Percentiles rank a stretch among this genome's conserved stretches.
Evolutionary conservation across 2,113 vertebrate species (phyloP).

Genomic region (Sylvietta virens): DNA sequence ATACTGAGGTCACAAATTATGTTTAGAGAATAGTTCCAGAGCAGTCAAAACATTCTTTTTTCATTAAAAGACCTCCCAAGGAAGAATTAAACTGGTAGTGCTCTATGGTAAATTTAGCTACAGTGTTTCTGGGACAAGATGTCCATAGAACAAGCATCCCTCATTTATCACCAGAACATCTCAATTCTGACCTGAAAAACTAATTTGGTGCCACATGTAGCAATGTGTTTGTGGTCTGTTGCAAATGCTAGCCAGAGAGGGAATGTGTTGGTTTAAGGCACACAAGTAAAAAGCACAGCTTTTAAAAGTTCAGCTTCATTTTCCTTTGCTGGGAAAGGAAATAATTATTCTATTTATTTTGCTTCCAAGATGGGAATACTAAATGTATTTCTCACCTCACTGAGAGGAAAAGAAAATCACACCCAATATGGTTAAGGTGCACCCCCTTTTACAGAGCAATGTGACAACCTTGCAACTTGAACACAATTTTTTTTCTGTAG

Average conservation of each 20-base stretch:
- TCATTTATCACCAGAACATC: neutral
- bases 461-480: neutral
- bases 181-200: neutral
- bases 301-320: neutral
- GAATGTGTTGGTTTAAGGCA: neutral
- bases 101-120: neutral
- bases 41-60: neutral
- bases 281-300: neutral
- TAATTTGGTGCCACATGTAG: neutral
- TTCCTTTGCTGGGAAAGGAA: constrained; percentile 42
- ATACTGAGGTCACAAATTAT: neutral
- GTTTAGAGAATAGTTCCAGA: neutral
- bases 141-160: neutral
- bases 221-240: neutral
- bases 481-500: neutral
- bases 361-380: constrained; percentile 20
- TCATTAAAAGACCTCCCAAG: neutral
- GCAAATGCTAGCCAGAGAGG: neutral
- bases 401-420: neutral
- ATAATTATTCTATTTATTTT: constrained; percentile 35
- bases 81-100: neutral
- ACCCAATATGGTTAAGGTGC: neutral
- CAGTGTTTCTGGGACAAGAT: neutral
- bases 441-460: neutral
- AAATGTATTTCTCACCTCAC: constrained; percentile 22